Evolutionary conservation across 2,888 invertebrate species (phyloP), one percentile per base, ranked within the genome.

Genomic region (Rutpela maculata): DNA sequence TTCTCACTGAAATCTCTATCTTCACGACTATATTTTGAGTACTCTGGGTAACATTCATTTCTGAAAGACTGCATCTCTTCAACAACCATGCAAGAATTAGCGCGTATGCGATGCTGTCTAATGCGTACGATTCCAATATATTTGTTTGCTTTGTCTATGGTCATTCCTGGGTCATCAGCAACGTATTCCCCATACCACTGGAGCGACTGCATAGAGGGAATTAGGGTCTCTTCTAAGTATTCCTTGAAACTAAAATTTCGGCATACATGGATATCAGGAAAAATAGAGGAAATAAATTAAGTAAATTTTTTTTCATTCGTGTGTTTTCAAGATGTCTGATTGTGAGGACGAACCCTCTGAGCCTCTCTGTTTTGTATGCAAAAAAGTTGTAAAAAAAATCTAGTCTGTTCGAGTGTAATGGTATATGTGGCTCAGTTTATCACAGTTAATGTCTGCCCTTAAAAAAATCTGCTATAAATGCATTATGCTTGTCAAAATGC

Each of bases 181-280:
- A 82, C 55, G 66, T 77, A 86, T 43, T 78, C 83, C 15, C 82
- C 85, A 67, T 87, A 87, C 86, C 86, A 88, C 18, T 78, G 78
- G 3, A 59, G 73, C 0, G 85, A 81, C 63, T 87, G 87, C 56
- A 85, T 62, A 10, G 82, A 77, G 4, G 78, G 79, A 18, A 87
- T 78, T 0, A 87, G 71, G 9, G 83, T 83, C 1, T 77, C 31
- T 19, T 78, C 66, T 18, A 85, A 56, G 69, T 84, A 86, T 7
- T 73, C 68, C 67, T 81, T 69, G 7, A 86, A 79, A 11, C 85
- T 86, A 69, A n/a, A 55, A 78, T 18, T 31, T 63, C 6, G 26
- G n/a, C n/a, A n/a, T n/a, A n/a, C n/a, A n/a, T n/a, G n/a, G n/a
- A n/a, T n/a, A n/a, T n/a, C n/a, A n/a, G n/a, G n/a, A n/a, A n/a